Evolutionary conservation across 2,888 invertebrate species (phyloP), one percentile per base, ranked within the genome.

Genomic region (Odontocerum albicorne): DNA sequence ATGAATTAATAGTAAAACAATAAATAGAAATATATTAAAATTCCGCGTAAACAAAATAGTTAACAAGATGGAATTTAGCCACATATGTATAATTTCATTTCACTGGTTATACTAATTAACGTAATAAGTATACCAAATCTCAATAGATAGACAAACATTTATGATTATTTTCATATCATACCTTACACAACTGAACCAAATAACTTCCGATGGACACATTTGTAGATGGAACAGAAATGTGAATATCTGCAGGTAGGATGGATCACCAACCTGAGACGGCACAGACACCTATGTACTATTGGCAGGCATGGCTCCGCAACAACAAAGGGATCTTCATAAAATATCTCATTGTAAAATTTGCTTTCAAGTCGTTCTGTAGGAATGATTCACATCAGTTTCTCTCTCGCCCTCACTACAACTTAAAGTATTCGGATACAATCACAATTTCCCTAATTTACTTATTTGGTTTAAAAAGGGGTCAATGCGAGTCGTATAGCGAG

Each of bases 391-490:
- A 58, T 51, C 20, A 38, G 21, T 49, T 49, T 33, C 22, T 27
- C 21, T 49, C 40, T 16, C 40, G 32, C 51, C 15, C 50, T 33
- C 49, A 32, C 50, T 27, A 33, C 38, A 13, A 35, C 22, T 47
- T 16, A 52, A 38, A 47, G 22, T 31, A 49, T 44, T 45, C 53
- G 27, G 44, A 42, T 57, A 40, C 45, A 39, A 53, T 57, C 53
- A 54, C 53, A 45, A 46, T 15, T 55, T 39, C 51, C 49, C 52
- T 56, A 59, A 49, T 49, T 40, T 46, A 46, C 42, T 57, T 54
- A 54, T 56, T 60, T 56, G 59, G 55, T 59, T 56, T 47, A 43
- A 43, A 51, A 60, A 16, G 40, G 56, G 55, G 55, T 46, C 57
- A 52, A 46, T 36, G 55, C 49, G 47, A 60, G 44, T 50, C 52